Percentiles rank a stretch among this genome's conserved stretches.
Evolutionary conservation across 2,888 invertebrate genomes (phyloP).

Genomic region (Meganola albula): DNA sequence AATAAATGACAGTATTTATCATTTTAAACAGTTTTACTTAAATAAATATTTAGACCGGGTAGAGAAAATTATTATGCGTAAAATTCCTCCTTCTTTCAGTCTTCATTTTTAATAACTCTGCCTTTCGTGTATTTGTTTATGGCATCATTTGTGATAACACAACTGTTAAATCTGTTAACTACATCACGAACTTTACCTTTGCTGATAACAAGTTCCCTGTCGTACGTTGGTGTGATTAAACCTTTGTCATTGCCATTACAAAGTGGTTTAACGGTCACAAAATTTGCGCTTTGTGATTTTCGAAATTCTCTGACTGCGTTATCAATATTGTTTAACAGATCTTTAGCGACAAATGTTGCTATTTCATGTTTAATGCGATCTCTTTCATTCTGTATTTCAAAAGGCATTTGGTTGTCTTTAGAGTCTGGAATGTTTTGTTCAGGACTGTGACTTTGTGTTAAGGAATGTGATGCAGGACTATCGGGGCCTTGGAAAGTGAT

Average conservation of each 20-base stretch:
- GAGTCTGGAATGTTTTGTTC: conserved; percentile 41
- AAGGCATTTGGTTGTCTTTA: conserved; percentile 44
- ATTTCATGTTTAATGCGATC: conserved; percentile 69
- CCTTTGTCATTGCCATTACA: conserved; percentile 54
- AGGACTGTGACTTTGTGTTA: conserved; percentile 59
- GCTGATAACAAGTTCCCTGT: conserved; percentile 64
- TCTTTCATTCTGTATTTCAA: conserved; percentile 56
- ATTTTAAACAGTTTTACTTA: conserved; percentile 27
- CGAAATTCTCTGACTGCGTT: conserved; percentile 61
- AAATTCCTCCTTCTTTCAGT: conserved; percentile 32
- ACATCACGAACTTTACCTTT: conserved; percentile 72
- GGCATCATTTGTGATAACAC: conserved; percentile 35
- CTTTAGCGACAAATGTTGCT: conserved; percentile 67
- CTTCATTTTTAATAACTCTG: conserved; percentile 45
- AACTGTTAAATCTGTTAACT: conserved; percentile 64
- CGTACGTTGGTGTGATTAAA: conserved; percentile 62
- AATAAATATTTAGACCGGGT: conserved; percentile 40
- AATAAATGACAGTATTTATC: conserved; percentile 24
- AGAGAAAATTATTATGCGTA: conserved; percentile 20
- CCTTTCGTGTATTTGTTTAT: conserved; percentile 33
- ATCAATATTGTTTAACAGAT: conserved; percentile 66
- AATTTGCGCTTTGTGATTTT: conserved; percentile 60
- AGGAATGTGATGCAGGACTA: conserved; percentile 64
- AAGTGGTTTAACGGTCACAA: conserved; percentile 33
- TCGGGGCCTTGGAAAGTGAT: conserved; percentile 72